These are phyloP conservation scores for Gasterosteus nipponicus DNA, from an alignment of 2,113 vertebrate genomes.

Conservation along the genomic window DNA sequence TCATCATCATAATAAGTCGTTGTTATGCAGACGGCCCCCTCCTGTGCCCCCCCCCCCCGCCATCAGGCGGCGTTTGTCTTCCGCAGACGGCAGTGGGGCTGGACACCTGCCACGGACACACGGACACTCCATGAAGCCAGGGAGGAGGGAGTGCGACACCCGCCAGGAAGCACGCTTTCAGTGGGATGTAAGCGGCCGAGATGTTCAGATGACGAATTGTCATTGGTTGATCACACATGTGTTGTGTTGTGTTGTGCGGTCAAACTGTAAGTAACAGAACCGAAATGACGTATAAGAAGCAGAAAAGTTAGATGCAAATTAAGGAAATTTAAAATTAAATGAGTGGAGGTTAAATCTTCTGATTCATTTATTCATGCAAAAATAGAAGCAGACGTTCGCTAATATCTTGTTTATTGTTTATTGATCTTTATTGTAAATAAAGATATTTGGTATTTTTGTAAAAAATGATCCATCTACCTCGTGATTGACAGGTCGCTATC, in stretches of 20 bases:
- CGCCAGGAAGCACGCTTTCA: conserved; percentile 33
- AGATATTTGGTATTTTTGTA: too few relatives aligned
- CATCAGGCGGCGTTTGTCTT: conserved; percentile 68
- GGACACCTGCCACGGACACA: conserved; percentile 70
- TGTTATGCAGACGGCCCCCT: conserved; percentile 67
- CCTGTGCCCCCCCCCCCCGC: conserved; percentile 43
- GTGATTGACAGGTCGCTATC: too few relatives aligned
- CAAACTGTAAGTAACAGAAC: background rate
- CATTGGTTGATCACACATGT: background rate
- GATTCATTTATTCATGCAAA: background rate
- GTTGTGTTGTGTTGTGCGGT: background rate
- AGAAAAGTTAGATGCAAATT: background rate
- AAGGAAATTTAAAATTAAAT: background rate
- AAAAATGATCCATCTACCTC: too few relatives aligned
- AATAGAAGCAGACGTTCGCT: background rate
- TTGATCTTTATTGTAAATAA: too few relatives aligned
- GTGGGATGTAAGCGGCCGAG: background rate
- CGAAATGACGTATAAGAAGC: background rate
- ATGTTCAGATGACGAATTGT: background rate
- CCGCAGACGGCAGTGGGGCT: conserved; percentile 49
- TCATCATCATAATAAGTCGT: conserved; percentile 79
- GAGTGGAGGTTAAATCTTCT: background rate
- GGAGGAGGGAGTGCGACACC: conserved; percentile 45
- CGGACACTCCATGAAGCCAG: conserved; percentile 45
- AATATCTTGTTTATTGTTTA: background rate